Base-by-base conservation (phyloP, 2,888 invertebrate genomes). In the Oxyteleia sp. region DNA sequence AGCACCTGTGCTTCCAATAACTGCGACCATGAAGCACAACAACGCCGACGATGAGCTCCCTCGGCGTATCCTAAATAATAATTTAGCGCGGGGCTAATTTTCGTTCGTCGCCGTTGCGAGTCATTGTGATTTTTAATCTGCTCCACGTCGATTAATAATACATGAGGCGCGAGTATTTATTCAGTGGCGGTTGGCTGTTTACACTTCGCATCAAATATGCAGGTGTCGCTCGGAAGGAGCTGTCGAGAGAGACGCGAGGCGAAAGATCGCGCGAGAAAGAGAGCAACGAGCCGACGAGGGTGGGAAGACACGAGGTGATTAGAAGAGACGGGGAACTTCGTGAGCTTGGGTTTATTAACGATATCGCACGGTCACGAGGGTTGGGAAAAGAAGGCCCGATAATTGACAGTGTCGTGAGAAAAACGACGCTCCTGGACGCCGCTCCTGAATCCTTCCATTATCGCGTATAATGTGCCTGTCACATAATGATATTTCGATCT, bases 271-370 rank as follows among this genome's bases (percentile, higher is more conserved):
- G 53, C 72, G 51, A 75, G 82, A 78, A 75, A 64, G 84, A 78
- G 71, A 79, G 20, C 45, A 71, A 53, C 51, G 74, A 85, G 47
- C 69, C 86, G 83, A 75, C 68, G 80, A 81, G 84, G 85, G 85
- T 78, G 85, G 85, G 86, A 87, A 85, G 85, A 88, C 85, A 88
- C 88, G 87, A 86, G 86, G 89, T 93, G 92, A 93, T 93, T 93
- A 93, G 92, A 92, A 90, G 90, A 88, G 90, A 91, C 89, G 90
- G 89, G 89, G 82, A 85, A 88, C 89, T 87, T 85, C 85, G 81
- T 87, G 87, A 89, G 89, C 87, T 88, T 87, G 90, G 88, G 88
- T 92, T 93, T 92, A 93, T 93, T 93, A 93, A 93, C 92, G 89
- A 90, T 89, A 90, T 90, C 88, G 87, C 86, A 85, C 86, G 85